Evolutionary conservation across 2,797 vertebrate genomes (phyloP), one percentile per base, ranked within the genome.

Genomic region (Lycodopsis pacificus): DNA sequence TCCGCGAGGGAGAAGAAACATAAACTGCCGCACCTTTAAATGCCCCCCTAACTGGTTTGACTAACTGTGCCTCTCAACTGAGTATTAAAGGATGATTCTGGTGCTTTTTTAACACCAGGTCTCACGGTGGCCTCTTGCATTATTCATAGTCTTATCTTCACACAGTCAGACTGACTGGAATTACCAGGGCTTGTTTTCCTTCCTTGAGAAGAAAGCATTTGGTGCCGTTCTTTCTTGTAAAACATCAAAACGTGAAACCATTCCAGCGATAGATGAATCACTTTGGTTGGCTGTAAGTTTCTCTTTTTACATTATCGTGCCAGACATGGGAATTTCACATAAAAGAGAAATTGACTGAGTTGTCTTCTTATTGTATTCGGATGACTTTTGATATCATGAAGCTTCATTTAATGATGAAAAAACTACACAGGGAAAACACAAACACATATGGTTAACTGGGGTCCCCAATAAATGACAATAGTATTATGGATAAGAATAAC

Each of bases 11-110:
- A 83, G 84, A 90, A 25, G 89, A 93, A 93, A 94, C 84, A 93
- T 86, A 83, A 84, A 90, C 88, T 73, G 85, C 84, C 40, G 68
- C 82, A 87, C 87, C 89, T 91, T 86, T 85, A 87, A 93, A 92
- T 81, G 83, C 32, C 71, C 76, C 57, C 44, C 54, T 48, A 74
- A 88, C 91, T 76, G 76, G 73, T 90, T 73, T 11, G 36, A 85
- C 80, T 82, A 81, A 77, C n/a, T 12, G 32, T 56, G 25, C n/a
- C 20, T 67, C 59, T 72, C 64, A 76, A 17, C 38, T 49, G 22
- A 32, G 34, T 5, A 72, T 82, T 73, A 77, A 81, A 73, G 49
- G 65, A 82, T 85, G 56, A 81, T 17, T 22, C 2, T 3, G 32
- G 2, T 5, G 8, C 27, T 57, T 32, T 22, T 65, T 34, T 64